Evolutionary conservation across 2,888 invertebrate species (phyloP).

Genomic region (Phlogophora meticulosa): DNA sequence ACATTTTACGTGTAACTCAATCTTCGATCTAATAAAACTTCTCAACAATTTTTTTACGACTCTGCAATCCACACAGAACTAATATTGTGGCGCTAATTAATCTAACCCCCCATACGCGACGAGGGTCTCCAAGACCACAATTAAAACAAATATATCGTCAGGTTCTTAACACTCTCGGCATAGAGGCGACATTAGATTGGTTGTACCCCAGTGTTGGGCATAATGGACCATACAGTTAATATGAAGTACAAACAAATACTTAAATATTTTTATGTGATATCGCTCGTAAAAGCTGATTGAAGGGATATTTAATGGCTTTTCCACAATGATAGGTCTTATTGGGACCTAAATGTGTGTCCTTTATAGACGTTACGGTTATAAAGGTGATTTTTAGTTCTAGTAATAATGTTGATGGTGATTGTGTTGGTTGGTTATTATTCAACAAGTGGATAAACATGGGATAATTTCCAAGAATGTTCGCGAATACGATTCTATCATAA

Average conservation of each 20-base stretch:
- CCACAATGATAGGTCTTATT: slow-evolving; percentile 79
- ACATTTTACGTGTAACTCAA: slow-evolving; percentile 8
- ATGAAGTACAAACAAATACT: slow-evolving; percentile 89
- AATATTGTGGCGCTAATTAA: slow-evolving; percentile 81
- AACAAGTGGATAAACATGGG: slow-evolving; percentile 9
- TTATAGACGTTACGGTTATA: slow-evolving; percentile 62
- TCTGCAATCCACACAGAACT: slow-evolving; percentile 71
- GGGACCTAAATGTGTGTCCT: slow-evolving; percentile 70
- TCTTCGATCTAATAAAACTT: slow-evolving; percentile 31
- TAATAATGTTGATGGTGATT: slow-evolving; percentile 52
- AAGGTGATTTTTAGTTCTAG: slow-evolving; percentile 54
- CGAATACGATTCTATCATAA: background rate
- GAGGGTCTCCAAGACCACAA: slow-evolving; percentile 58
- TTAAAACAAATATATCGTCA: slow-evolving; percentile 48
- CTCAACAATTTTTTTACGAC: slow-evolving; percentile 62
- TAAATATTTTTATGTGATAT: slow-evolving; percentile 90
- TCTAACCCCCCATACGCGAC: slow-evolving; percentile 69
- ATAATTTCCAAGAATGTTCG: slow-evolving; percentile 7
- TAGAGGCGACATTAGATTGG: slow-evolving; percentile 65
- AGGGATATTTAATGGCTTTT: slow-evolving; percentile 79
- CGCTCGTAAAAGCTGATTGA: slow-evolving; percentile 90
- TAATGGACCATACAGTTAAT: slow-evolving; percentile 81
- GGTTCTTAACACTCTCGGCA: slow-evolving; percentile 58
- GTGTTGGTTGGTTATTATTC: slow-evolving; percentile 17
- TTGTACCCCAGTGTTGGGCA: slow-evolving; percentile 57